Evolutionary conservation across 2,888 invertebrate genomes (phyloP).

Genomic region (Agonopterix subpropinquella): DNA sequence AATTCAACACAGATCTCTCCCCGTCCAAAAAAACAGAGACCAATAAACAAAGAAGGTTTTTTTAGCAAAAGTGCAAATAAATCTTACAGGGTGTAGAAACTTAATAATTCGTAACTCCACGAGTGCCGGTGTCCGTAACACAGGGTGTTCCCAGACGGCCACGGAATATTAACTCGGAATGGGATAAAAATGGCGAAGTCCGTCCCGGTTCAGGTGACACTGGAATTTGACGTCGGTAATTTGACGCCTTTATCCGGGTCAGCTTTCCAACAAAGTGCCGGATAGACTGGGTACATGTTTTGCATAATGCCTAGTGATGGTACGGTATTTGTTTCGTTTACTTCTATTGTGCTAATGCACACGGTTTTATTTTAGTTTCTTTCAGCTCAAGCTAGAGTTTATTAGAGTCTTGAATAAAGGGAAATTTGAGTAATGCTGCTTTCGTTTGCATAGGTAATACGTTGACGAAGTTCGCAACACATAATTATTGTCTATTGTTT

Average conservation of each 20-base stretch:
- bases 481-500: too few relatives aligned
- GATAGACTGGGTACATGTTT: conserved; percentile 39
- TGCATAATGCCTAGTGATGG: conserved; percentile 28
- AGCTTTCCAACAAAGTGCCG: conserved; percentile 48
- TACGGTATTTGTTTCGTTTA: too few relatives aligned
- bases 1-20: too few relatives aligned
- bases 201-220: conserved; percentile 59
- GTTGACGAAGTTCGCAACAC: too few relatives aligned
- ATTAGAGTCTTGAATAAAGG: too few relatives aligned
- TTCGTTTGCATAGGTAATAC: too few relatives aligned
- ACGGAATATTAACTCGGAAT: conserved; percentile 65
- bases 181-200: conserved; percentile 62
- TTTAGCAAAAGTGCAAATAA: conserved; percentile 20
- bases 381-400: too few relatives aligned
- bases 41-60: conserved; percentile 1
- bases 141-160: conserved; percentile 49
- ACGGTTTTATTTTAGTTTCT: too few relatives aligned
- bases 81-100: conserved; percentile 22
- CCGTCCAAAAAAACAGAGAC: too few relatives aligned
- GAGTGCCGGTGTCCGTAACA: conserved; percentile 42
- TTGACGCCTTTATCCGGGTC: conserved; percentile 66
- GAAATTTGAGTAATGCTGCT: too few relatives aligned
- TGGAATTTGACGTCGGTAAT: conserved; percentile 64
- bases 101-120: conserved; percentile 47
- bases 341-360: too few relatives aligned